Evolutionary conservation across 2,888 invertebrate genomes (phyloP).

Genomic region (Lasioglossum lativentre): DNA sequence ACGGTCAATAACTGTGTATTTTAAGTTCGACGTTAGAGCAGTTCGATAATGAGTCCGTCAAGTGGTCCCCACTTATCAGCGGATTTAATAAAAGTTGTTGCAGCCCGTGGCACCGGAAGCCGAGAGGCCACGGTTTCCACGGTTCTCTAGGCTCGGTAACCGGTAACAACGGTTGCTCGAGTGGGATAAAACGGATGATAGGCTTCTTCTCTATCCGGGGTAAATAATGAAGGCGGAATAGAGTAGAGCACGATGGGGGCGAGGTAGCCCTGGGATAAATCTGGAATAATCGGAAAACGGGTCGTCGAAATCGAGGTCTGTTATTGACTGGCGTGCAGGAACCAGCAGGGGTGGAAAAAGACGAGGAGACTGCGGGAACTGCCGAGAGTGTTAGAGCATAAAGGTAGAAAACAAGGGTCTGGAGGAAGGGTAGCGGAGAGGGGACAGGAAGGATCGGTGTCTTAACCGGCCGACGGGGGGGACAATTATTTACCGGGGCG

Average conservation of each 20-base stretch:
- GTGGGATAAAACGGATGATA: slow-evolving; percentile 23
- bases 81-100: background rate
- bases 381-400: slow-evolving; percentile 58
- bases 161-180: background rate
- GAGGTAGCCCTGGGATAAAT: slow-evolving; percentile 65
- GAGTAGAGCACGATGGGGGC: slow-evolving; percentile 20
- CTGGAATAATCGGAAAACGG: slow-evolving; percentile 80
- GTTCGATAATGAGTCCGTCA: background rate
- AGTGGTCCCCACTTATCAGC: background rate
- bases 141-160: background rate
- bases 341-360: slow-evolving; percentile 60
- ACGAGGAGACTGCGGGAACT: slow-evolving; percentile 58
- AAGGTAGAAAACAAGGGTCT: slow-evolving; percentile 54
- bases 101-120: background rate
- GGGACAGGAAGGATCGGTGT: slow-evolving; percentile 77
- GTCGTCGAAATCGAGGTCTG: slow-evolving; percentile 76
- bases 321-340: slow-evolving; percentile 76
- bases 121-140: background rate
- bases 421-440: background rate
- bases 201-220: slow-evolving; percentile 10
- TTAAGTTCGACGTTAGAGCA: background rate
- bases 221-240: slow-evolving; percentile 40
- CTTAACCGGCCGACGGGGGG: slow-evolving; percentile 79
- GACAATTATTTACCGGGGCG: slow-evolving; percentile 83
- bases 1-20: background rate